Base-by-base conservation (phyloP, 2,888 invertebrate genomes). In the Cephonodes hylas region DNA sequence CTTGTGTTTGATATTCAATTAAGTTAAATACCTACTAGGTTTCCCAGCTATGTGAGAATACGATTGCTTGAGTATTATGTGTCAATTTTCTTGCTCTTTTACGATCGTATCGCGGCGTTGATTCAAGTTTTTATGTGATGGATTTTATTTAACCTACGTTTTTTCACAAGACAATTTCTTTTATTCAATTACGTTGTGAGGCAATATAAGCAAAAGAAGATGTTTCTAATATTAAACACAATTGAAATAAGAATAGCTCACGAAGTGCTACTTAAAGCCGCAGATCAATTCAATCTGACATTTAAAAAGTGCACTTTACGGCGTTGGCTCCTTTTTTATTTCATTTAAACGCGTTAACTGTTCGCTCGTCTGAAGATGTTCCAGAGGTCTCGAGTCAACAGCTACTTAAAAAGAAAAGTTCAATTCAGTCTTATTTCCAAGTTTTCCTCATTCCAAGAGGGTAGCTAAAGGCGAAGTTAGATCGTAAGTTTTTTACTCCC, bases 341-440 rank as follows among this genome's bases (percentile, higher is more conserved):
- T 31, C 31, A 53, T 27, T 53, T 18, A 31, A 31, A 53, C 18
- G 53, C 18, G 53, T 53, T 53, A 53, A 53, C 18, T 10, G 18
- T 15, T n/a, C 46, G 22, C 23, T 15, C 18, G 31, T 31, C 53
- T 53, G 18, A 31, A 31, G 31, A 20, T 18, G 53, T 18, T 53
- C 27, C 53, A 53, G 31, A 27, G 48, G 15, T 48, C 48, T 48
- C 15, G 15, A 48, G 18, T 53, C 53, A 53, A 53, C 3, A 53
- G 53, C 53, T 53, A 53, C 31, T 31, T 53, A 31, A 31, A 53
- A 53, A 31, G 27, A 53, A 53, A 53, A 53, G 53, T 20, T 53
- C 27, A 31, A 53, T 31, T 53, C 53, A 53, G 53, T 31, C 53
- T 53, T 31, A 31, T 53, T 53, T 31, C 18, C 53, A 53, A 53